Conservation (phyloP, 2,888 invertebrate species). For the Steinernema scapterisci region DNA sequence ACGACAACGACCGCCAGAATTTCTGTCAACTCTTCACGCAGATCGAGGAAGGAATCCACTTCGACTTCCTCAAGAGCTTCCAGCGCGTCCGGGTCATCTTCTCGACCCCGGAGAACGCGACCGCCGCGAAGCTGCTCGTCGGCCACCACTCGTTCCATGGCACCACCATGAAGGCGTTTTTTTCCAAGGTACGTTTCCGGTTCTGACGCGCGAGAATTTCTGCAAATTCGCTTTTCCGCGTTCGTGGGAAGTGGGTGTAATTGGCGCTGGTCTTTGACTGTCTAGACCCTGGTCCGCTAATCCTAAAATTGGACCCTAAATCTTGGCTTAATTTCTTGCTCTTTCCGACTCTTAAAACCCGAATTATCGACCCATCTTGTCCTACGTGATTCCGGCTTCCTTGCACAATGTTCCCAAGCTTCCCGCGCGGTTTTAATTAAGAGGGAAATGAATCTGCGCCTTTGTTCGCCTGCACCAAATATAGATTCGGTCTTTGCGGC, state of each 20-base stretch:
- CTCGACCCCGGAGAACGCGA: constrained; percentile 63
- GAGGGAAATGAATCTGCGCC: too few relatives aligned
- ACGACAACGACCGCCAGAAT: constrained; percentile 57
- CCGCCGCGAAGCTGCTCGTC: constrained; percentile 65
- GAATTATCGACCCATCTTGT: too few relatives aligned
- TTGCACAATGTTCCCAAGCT: too few relatives aligned
- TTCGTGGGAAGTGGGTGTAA: not conserved
- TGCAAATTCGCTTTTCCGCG: not conserved
- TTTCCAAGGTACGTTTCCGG: constrained; percentile 56
- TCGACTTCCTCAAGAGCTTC: constrained; percentile 95
- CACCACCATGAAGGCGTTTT: constrained; percentile 62
- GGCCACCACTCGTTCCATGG: constrained; percentile 65
- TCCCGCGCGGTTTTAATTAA: too few relatives aligned
- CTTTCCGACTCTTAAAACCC: too few relatives aligned
- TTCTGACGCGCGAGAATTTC: not conserved
- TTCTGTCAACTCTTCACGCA: constrained; percentile 84
- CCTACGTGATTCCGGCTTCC: too few relatives aligned
- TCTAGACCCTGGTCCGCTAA: too few relatives aligned
- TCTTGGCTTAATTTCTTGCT: too few relatives aligned
- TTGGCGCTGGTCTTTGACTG: too few relatives aligned
- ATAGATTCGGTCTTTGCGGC: too few relatives aligned
- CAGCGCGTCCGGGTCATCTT: constrained; percentile 75
- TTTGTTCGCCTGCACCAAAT: too few relatives aligned
- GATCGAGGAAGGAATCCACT: constrained; percentile 82
- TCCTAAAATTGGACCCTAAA: too few relatives aligned